A percentile compares a stretch with the other conserved stretches of the same genome.
Conservation (phyloP, 2,888 invertebrate species). For the Parnassius glacialis region DNA sequence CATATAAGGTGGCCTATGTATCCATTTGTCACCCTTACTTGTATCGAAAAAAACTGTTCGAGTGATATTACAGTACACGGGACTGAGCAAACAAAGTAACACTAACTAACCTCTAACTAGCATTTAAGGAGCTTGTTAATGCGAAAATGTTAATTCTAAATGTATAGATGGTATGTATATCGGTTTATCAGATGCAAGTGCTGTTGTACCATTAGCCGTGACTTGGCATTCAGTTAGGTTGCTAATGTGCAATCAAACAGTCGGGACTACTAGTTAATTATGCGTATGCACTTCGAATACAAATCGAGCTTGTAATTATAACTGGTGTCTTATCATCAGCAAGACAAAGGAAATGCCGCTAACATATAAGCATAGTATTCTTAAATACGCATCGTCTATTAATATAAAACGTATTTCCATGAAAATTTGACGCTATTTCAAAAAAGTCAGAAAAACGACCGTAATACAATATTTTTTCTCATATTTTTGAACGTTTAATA, state of each 20-base stretch:
- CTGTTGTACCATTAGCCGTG: slow-evolving; percentile 67
- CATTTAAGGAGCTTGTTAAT: slow-evolving; percentile 3
- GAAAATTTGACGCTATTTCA: neutral
- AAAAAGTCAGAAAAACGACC: slow-evolving; percentile 49
- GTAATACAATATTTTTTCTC: slow-evolving; percentile 33
- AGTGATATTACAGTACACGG: too few relatives aligned
- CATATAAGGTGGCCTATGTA: too few relatives aligned
- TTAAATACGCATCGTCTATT: too few relatives aligned
- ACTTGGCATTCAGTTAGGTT: slow-evolving; percentile 70
- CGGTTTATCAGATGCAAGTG: slow-evolving; percentile 36
- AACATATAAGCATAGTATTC: neutral
- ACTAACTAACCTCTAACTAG: too few relatives aligned
- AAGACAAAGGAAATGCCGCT: slow-evolving; percentile 13
- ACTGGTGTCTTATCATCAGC: slow-evolving; percentile 31
- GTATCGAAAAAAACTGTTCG: too few relatives aligned
- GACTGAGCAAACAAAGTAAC: too few relatives aligned
- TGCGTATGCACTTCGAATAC: slow-evolving; percentile 69
- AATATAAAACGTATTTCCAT: too few relatives aligned
- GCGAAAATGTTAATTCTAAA: slow-evolving; percentile 15
- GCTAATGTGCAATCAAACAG: slow-evolving; percentile 73
- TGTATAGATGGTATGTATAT: slow-evolving; percentile 23
- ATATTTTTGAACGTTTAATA: slow-evolving; percentile 56
- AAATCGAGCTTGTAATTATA: slow-evolving; percentile 58
- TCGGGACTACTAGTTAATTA: slow-evolving; percentile 66
- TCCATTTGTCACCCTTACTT: too few relatives aligned